Base-by-base conservation (phyloP, 2,888 invertebrate species). In the Miltochrista miniata region DNA sequence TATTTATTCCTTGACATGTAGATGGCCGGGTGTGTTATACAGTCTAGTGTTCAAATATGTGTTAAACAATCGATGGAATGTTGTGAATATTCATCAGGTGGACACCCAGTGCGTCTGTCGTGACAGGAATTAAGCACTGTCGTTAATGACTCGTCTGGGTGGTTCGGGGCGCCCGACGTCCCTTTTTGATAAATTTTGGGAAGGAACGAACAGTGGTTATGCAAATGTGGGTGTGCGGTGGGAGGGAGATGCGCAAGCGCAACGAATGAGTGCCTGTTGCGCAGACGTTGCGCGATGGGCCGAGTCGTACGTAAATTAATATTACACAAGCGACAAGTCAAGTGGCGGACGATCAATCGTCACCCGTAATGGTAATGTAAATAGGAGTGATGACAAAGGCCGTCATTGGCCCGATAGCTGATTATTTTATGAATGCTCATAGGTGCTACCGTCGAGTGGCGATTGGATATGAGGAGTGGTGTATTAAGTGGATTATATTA, bases 41-140 rank as follows among this genome's bases (percentile, higher is more conserved):
- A 73, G 77, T 72, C 76, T 79, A 80, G 84, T 87, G 85, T 87
- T 86, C 83, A 86, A 90, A 90, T 89, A 89, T 87, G 87, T 88
- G 89, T 89, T 78, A 83, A 87, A 87, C 85, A 87, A 87, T 87
- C 78, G 86, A 74, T 73, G 87, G 88, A 90, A 90, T 89, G 89
- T 75, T 71, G 85, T 90, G 85, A 89, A 91, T 91, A 91, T 91
- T 91, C 89, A 91, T 87, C 83, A 85, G 84, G 72, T 80, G 90
- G 88, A 90, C 90, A 90, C 90, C 89, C 90, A 89, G 82, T 71
- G 81, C 80, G 89, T 82, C 73, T 72, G 81, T 74, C 90, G 91
- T 91, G 91, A 90, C 88, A 85, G 81, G 90, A 90, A 91, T 91
- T 87, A 86, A 87, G 80, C 80, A 72, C 69, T 81, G 70, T 68